Percentiles rank a stretch among this genome's conserved stretches.
phyloP scores from a whole-genome alignment of 2,113 vertebrate species.

The Lonchura striata region DNA sequence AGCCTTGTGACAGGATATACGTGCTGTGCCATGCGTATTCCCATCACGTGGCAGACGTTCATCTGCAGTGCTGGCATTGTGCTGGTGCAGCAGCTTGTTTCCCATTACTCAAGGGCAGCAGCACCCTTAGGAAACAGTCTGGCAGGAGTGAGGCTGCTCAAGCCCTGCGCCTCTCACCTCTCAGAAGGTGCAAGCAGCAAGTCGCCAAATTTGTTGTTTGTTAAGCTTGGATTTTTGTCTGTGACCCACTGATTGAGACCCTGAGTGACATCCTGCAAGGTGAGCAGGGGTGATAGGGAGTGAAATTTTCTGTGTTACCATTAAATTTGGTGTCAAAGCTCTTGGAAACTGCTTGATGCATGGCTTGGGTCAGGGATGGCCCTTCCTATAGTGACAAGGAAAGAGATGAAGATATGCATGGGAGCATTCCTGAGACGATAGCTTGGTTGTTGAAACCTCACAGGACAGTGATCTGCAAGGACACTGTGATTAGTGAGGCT shows the following conservation, averaged over 20 bases:
- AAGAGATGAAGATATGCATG: neutral
- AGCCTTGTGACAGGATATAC: neutral
- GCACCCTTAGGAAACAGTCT: neutral
- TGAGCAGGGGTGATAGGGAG: too few relatives aligned
- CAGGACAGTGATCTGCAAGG: neutral
- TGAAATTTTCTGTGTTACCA: neutral
- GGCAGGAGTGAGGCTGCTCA: neutral
- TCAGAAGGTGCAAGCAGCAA: rapidly evolving
- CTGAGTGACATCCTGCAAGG: neutral
- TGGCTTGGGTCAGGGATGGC: neutral
- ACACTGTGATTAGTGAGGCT: rapidly evolving
- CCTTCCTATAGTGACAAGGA: neutral
- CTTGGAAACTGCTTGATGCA: neutral
- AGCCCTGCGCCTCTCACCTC: neutral
- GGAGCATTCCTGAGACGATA: neutral
- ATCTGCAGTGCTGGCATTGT: rapidly evolving
- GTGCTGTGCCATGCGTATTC: rapidly evolving
- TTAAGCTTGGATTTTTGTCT: neutral
- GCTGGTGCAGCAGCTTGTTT: neutral
- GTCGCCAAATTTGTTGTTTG: neutral
- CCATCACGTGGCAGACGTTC: neutral
- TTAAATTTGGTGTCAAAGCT: neutral
- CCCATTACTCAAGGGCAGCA: neutral
- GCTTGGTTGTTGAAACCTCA: neutral
- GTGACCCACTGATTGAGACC: neutral